phyloP scores from a whole-genome alignment of 2,113 vertebrate genomes.

The Hydrochoerus hydrochaeris region DNA sequence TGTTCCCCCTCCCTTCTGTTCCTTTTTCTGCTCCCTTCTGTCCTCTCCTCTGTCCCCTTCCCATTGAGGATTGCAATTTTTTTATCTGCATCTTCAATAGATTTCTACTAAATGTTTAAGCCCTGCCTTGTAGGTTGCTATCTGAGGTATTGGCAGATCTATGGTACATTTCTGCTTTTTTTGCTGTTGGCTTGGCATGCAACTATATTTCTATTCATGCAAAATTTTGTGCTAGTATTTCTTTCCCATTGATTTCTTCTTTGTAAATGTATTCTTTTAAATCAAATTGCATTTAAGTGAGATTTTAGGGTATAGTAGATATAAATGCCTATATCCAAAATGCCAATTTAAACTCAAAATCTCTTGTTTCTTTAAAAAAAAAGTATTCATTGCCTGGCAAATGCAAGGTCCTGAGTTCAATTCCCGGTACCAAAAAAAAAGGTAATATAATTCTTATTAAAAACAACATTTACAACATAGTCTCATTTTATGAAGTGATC shows the following conservation, averaged over 20 bases:
- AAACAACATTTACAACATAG: not conserved
- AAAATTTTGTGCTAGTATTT: not conserved
- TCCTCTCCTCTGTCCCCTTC: not conserved
- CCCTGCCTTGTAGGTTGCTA: not conserved
- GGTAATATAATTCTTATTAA: conserved; percentile 2
- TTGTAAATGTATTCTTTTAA: not conserved
- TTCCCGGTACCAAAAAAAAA: not conserved
- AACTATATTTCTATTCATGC: not conserved
- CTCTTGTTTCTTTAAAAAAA: not conserved
- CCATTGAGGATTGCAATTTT: not conserved
- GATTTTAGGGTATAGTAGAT: not conserved
- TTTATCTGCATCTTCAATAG: not conserved
- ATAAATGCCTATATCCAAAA: conserved; percentile 1
- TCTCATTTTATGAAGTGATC: not conserved
- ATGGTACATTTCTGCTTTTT: not conserved
- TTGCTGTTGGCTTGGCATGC: not conserved
- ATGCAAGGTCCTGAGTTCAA: not conserved
- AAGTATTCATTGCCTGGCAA: not conserved
- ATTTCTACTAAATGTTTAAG: not conserved
- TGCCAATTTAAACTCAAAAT: not conserved
- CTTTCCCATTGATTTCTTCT: not conserved
- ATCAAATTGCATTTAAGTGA: not conserved
- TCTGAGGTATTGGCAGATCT: not conserved
- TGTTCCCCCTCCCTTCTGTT: not conserved
- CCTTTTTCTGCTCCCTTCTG: not conserved